Conservation (phyloP, 2,888 invertebrate species). For the Poecilus cupreus region DNA sequence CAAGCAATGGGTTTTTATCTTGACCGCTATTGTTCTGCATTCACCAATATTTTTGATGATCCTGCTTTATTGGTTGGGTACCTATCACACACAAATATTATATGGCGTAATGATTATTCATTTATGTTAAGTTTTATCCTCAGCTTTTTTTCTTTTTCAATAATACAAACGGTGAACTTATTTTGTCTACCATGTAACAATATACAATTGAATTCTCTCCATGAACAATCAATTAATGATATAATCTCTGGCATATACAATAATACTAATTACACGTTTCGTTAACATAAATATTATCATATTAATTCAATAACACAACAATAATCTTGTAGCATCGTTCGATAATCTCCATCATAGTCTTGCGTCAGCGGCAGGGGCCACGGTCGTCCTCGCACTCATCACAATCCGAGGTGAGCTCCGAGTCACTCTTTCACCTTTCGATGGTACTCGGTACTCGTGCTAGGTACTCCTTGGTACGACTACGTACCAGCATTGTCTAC, state of each 20-base stretch:
- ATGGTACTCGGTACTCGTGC: constrained; percentile 4
- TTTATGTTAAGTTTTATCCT: too few relatives aligned
- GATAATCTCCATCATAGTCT: neutral
- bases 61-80: too few relatives aligned
- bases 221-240: neutral
- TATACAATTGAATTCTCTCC: neutral
- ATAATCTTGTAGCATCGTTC: neutral
- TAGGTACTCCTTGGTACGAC: constrained; percentile 24
- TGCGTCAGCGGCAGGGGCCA: neutral
- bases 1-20: too few relatives aligned
- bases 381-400: constrained; percentile 1
- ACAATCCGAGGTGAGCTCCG: neutral
- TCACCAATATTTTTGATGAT: too few relatives aligned
- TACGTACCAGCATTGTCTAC: constrained; percentile 15
- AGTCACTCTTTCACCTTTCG: constrained; percentile 23
- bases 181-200: neutral
- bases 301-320: neutral
- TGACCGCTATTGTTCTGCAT: too few relatives aligned
- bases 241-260: neutral
- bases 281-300: neutral
- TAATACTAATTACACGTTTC: neutral
- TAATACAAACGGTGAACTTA: too few relatives aligned
- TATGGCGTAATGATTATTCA: too few relatives aligned
- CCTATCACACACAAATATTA: too few relatives aligned
- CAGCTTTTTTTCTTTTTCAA: too few relatives aligned